A percentile compares a stretch with the other conserved stretches of the same genome.
Conservation (phyloP, 2,113 vertebrate genomes). For the Zeus faber region DNA sequence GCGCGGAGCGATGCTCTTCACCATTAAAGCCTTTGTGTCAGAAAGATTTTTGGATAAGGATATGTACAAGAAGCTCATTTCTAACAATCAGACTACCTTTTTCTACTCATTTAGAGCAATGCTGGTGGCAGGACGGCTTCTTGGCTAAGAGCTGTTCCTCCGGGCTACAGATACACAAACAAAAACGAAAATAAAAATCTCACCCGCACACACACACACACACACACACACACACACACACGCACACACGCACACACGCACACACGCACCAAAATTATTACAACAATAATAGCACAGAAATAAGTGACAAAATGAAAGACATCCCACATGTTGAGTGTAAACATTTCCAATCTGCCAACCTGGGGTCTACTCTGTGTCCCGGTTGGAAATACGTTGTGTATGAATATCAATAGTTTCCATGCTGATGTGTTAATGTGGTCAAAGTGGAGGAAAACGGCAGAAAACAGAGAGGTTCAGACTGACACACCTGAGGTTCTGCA, state of each 20-base stretch:
- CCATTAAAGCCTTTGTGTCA: neutral
- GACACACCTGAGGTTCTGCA: slow-evolving; percentile 32
- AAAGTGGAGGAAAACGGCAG: slow-evolving; percentile 17
- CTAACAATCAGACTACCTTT: slow-evolving; percentile 11
- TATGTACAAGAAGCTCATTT: slow-evolving; percentile 63
- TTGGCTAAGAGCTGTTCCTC: slow-evolving; percentile 41
- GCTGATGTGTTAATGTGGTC: no score
- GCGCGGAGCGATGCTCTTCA: neutral
- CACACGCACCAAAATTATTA: slow-evolving; percentile 31
- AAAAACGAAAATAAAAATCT: no score
- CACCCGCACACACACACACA: neutral
- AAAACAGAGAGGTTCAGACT: slow-evolving; percentile 12
- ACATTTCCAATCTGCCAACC: slow-evolving; percentile 71
- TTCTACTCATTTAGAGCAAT: slow-evolving; percentile 41
- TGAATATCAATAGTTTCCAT: no score
- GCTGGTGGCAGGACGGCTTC: slow-evolving; percentile 64
- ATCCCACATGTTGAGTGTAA: slow-evolving; percentile 58
- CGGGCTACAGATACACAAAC: slow-evolving; percentile 52
- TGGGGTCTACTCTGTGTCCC: no score
- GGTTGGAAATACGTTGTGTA: no score
- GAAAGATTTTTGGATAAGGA: slow-evolving; percentile 43
- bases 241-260: neutral
- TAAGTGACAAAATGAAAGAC: slow-evolving; percentile 58
- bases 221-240: neutral
- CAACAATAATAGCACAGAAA: slow-evolving; percentile 23